These are phyloP conservation scores for Stomatorhinus walkeri DNA, from an alignment of 2,797 vertebrate genomes.

Conservation along the genomic window DNA sequence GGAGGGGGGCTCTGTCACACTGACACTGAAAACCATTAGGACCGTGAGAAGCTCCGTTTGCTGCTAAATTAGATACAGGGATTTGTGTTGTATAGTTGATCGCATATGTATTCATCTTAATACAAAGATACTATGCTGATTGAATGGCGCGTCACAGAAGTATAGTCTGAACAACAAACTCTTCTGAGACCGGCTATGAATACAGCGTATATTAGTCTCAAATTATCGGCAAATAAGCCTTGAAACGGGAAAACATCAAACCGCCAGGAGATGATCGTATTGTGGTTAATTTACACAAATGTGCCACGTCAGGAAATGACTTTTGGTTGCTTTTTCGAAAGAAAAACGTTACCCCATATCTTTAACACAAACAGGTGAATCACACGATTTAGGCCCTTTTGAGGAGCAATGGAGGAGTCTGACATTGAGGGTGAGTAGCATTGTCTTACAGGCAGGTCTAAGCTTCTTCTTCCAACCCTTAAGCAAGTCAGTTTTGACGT, in stretches of 20 bases:
- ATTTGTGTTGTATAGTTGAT: background rate
- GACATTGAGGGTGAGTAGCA: slow-evolving; percentile 64
- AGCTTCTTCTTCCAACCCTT: background rate
- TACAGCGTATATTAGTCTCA: background rate
- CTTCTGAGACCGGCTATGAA: background rate
- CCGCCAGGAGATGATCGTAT: background rate
- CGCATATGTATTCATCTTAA: background rate
- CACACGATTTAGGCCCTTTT: background rate
- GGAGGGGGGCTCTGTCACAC: background rate
- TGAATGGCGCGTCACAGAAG: background rate
- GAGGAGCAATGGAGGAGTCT: slow-evolving; percentile 57
- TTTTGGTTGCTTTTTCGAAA: background rate
- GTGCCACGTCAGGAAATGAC: background rate
- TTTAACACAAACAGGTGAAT: slow-evolving; percentile 2
- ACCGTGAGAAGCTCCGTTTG: background rate
- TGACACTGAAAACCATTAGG: background rate
- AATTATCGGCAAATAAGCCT: background rate
- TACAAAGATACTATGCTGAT: background rate
- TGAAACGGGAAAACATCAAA: background rate
- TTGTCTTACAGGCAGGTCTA: background rate
- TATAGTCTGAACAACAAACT: background rate
- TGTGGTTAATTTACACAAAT: background rate
- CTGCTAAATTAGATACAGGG: background rate
- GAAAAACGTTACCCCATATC: background rate
- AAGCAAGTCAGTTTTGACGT: background rate